These are phyloP conservation scores for Oreochromis tanganicae DNA, from an alignment of 2,113 vertebrate species.

Conservation along the genomic window DNA sequence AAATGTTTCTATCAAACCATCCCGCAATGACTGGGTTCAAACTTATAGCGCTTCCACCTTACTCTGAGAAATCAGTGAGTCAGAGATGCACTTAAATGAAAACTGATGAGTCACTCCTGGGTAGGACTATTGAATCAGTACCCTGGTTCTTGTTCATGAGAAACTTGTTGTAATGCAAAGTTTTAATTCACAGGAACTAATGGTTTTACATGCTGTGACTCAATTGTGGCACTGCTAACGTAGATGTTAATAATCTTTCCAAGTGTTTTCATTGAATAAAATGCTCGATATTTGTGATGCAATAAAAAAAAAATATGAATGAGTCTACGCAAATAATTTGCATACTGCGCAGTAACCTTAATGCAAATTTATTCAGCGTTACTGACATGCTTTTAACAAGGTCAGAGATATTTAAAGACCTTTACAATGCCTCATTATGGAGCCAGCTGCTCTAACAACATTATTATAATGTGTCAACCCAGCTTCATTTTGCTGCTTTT, in stretches of 20 bases:
- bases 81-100: background rate
- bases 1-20: background rate
- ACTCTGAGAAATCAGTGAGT: background rate
- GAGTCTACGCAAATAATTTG: background rate
- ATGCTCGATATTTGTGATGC: background rate
- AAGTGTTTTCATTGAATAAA: background rate
- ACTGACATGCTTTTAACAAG: background rate
- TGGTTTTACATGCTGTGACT: background rate
- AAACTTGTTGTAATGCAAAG: background rate
- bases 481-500: background rate
- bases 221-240: background rate
- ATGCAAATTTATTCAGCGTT: background rate
- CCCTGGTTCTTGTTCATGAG: background rate
- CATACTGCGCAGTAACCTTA: background rate
- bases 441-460: background rate
- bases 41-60: background rate
- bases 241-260: background rate
- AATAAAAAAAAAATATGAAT: background rate
- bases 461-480: background rate
- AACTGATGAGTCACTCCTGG: constrained; percentile 7
- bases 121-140: background rate
- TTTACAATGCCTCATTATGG: background rate
- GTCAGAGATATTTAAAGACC: background rate
- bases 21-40: background rate
- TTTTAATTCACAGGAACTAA: background rate